Conservation (phyloP, 2,113 vertebrate genomes). For the Lates calcarifer region DNA sequence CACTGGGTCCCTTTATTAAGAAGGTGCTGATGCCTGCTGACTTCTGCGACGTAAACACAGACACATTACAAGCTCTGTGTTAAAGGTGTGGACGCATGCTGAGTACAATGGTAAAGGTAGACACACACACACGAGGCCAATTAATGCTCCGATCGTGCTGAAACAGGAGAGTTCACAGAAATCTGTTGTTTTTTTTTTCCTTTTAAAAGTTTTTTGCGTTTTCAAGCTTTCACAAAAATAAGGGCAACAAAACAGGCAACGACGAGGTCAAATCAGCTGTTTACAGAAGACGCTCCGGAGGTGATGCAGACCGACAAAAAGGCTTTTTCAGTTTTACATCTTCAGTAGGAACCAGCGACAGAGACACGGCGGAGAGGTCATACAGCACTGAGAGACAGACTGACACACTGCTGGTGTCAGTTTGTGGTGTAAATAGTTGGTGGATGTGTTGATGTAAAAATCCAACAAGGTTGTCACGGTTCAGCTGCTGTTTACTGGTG, state of each 20-base stretch:
- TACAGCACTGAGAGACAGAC: no score
- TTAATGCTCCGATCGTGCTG: neutral
- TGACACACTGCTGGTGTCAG: no score
- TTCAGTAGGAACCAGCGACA: neutral
- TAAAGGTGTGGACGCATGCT: neutral
- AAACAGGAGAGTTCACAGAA: neutral
- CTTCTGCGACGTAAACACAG: constrained; percentile 17
- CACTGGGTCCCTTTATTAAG: constrained; percentile 37
- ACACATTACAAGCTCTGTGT: constrained; percentile 1
- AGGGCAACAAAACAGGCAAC: neutral
- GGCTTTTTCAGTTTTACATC: neutral
- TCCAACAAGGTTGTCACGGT: no score
- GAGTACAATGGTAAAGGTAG: neutral
- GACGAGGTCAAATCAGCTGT: neutral
- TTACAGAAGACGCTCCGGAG: neutral
- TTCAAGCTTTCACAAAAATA: neutral
- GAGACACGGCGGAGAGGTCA: no score
- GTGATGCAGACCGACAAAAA: neutral
- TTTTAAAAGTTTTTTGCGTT: neutral
- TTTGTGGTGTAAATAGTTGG: no score
- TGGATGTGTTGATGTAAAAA: no score
- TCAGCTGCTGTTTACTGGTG: constrained; percentile 6
- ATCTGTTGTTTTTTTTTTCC: neutral
- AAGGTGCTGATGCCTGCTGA: constrained; percentile 38
- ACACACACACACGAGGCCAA: no score